These are phyloP conservation scores for Engraulis encrasicolus DNA, from an alignment of 2,113 vertebrate species.

Conservation along the genomic window DNA sequence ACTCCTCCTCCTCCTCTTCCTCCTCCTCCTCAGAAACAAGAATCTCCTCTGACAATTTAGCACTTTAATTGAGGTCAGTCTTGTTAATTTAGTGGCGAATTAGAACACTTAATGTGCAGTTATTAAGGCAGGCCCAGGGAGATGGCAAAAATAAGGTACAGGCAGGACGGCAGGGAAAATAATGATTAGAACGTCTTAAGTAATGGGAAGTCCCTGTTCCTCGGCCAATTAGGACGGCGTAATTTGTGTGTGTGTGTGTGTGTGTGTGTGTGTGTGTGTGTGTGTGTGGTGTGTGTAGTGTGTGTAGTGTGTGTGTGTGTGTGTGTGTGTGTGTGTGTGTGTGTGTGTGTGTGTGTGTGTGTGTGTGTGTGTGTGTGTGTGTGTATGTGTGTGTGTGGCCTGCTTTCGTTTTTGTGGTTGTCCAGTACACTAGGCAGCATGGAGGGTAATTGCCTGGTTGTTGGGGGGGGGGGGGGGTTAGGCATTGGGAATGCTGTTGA, in stretches of 20 bases:
- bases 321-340: not conserved
- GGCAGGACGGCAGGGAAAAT: conserved; percentile 58
- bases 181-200: conserved; percentile 66
- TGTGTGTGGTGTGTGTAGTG: not conserved
- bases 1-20: too few species aligned
- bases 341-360: not conserved
- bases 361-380: not conserved
- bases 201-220: conserved; percentile 56
- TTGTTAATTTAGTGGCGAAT: conserved; percentile 82
- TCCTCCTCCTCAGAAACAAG: too few species aligned
- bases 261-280: not conserved
- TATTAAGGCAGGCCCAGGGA: conserved; percentile 77
- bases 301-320: not conserved
- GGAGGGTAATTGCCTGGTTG: not conserved
- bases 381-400: conserved; percentile 32
- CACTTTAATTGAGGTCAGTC: conserved; percentile 80
- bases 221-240: conserved; percentile 68
- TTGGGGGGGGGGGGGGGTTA: not conserved
- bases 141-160: conserved; percentile 63
- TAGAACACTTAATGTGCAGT: conserved; percentile 81
- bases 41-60: conserved; percentile 75
- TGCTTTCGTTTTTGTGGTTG: conserved; percentile 40
- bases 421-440: not conserved
- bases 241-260: conserved; percentile 62
- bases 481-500: too few species aligned